These are phyloP conservation scores for Pocillopora damicornis DNA, from an alignment of 64 coral and sea anemone genomes.

Conservation along the genomic window DNA sequence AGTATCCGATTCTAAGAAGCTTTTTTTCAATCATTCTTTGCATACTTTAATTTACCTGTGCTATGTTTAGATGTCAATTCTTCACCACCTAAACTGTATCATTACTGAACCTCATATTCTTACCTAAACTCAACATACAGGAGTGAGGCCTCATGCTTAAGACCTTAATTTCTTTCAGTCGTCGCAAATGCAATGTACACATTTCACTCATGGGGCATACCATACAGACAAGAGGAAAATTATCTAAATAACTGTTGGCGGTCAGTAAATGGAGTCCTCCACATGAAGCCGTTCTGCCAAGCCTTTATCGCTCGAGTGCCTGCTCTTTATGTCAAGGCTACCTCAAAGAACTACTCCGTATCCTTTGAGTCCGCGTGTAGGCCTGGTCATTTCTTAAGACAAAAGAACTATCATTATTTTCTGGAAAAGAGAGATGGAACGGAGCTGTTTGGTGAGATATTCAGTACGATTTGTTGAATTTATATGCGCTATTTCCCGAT, in stretches of 20 bases:
- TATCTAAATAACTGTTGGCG: background rate
- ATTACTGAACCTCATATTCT: too few relatives aligned
- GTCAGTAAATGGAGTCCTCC: background rate
- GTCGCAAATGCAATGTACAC: slow-evolving; percentile 17
- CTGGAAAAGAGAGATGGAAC: slow-evolving; percentile 19
- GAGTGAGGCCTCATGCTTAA: too few relatives aligned
- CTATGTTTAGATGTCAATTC: too few relatives aligned
- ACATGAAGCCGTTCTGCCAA: slow-evolving; percentile 43
- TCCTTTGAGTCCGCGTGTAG: slow-evolving; percentile 75
- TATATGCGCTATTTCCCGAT: too few relatives aligned
- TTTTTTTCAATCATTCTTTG: too few relatives aligned
- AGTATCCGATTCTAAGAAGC: background rate
- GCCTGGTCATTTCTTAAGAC: slow-evolving; percentile 56
- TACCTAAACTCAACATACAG: background rate
- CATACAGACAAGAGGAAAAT: slow-evolving; percentile 42
- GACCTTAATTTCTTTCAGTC: background rate
- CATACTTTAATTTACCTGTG: too few relatives aligned
- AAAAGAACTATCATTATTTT: slow-evolving; percentile 43
- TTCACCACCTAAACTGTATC: too few relatives aligned
- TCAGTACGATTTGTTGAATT: background rate
- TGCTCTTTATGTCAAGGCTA: background rate
- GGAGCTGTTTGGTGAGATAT: slow-evolving; percentile 36
- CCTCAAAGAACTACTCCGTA: background rate
- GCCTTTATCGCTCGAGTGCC: slow-evolving; percentile 40
- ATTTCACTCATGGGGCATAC: slow-evolving; percentile 62